Evolutionary conservation across 23 tunicate genomes (phyloP).

Genomic region (Halocynthia aurantium): DNA sequence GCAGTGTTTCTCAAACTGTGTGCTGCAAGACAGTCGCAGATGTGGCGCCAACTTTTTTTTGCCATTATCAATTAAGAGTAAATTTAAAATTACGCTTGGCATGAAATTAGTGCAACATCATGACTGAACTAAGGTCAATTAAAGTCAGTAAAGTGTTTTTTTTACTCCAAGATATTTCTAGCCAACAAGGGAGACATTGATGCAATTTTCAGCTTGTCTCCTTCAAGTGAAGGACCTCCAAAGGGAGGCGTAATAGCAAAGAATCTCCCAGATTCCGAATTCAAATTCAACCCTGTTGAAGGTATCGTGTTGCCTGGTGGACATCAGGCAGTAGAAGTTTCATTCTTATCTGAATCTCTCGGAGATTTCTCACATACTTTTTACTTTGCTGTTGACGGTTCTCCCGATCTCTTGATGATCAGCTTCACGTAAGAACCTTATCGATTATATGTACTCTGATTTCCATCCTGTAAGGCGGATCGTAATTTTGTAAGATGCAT

Average conservation of each 20-base stretch:
- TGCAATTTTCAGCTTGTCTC: constrained; percentile 73
- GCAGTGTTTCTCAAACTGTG: too few relatives aligned
- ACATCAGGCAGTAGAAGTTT: constrained; percentile 71
- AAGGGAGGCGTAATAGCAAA: constrained; percentile 26
- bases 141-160: not conserved
- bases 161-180: constrained; percentile 48
- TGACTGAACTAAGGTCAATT: too few relatives aligned
- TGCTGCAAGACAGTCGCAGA: too few relatives aligned
- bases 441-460: not conserved
- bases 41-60: too few relatives aligned
- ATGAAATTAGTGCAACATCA: too few relatives aligned
- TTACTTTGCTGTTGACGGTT: constrained; percentile 73
- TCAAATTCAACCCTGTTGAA: constrained; percentile 77
- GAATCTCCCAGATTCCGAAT: constrained; percentile 39
- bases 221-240: constrained; percentile 24
- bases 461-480: not conserved
- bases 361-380: constrained; percentile 69
- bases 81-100: too few relatives aligned
- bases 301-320: constrained; percentile 89
- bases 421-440: constrained; percentile 33
- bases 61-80: too few relatives aligned
- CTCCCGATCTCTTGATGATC: constrained; percentile 50
- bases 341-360: constrained; percentile 60
- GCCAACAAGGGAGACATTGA: constrained; percentile 94
- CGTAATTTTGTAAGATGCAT: too few relatives aligned